A percentile compares a stretch with the other conserved stretches of the same genome.
These are phyloP conservation scores for Peromyscus eremicus DNA, from an alignment of 2,797 vertebrate species.

Conservation along the genomic window DNA sequence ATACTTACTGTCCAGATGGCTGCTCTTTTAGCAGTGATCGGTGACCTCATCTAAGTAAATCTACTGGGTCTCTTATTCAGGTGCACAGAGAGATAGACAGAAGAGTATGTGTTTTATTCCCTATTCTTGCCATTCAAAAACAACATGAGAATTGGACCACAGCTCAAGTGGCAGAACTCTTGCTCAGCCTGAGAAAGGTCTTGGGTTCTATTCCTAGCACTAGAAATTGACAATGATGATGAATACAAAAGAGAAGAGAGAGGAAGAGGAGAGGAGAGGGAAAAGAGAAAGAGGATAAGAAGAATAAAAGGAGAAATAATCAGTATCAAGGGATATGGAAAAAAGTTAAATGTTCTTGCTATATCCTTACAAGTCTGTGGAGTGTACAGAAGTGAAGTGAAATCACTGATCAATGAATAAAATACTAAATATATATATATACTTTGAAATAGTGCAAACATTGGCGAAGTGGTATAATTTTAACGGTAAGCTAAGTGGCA, in stretches of 20 bases:
- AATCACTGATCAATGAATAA: background rate
- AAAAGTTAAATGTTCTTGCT: background rate
- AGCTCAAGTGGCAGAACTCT: background rate
- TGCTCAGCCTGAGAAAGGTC: no score
- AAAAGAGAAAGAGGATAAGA: background rate
- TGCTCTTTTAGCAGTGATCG: rapidly evolving
- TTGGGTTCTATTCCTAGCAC: background rate
- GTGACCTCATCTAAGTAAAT: rapidly evolving
- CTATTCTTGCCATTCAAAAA: background rate
- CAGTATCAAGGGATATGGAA: background rate
- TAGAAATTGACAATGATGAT: background rate
- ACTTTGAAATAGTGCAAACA: background rate
- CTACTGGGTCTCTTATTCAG: background rate
- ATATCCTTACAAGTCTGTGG: background rate
- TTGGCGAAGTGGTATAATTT: background rate
- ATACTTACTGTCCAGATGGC: rapidly evolving
- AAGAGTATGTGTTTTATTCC: background rate
- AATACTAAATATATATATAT: background rate
- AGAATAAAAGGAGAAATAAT: background rate
- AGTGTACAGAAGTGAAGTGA: background rate
- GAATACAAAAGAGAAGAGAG: background rate
- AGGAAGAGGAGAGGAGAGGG: no score
- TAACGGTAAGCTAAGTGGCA: background rate
- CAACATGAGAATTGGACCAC: rapidly evolving
- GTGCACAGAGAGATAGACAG: rapidly evolving